Conservation (phyloP, 1,140 invertebrate genomes). For the Drosophila arizonae region DNA sequence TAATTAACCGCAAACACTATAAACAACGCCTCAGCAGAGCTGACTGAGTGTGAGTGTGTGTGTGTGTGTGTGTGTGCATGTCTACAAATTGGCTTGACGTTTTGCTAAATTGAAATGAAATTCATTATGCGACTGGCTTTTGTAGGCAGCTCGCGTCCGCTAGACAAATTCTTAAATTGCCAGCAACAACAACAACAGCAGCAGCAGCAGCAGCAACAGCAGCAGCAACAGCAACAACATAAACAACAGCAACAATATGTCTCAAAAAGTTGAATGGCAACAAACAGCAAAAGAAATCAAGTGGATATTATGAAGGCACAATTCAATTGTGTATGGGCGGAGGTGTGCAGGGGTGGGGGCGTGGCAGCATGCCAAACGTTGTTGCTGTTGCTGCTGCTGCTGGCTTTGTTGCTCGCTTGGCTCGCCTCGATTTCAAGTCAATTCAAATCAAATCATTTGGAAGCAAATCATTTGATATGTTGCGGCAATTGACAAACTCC, state of each 20-base stretch:
- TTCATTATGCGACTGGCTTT: slow-evolving; percentile 59
- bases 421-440: slow-evolving; percentile 70
- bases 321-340: not conserved
- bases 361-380: slow-evolving; percentile 4
- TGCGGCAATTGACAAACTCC: slow-evolving; percentile 66
- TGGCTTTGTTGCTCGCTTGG: not conserved
- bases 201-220: slow-evolving; percentile 9
- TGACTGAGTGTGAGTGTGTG: slow-evolving; percentile 2
- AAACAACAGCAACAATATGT: slow-evolving; percentile 56
- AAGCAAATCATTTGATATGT: slow-evolving; percentile 81
- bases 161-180: slow-evolving; percentile 56
- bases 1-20: slow-evolving; percentile 83
- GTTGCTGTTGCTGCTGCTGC: not conserved
- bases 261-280: slow-evolving; percentile 33
- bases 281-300: slow-evolving; percentile 59
- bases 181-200: slow-evolving; percentile 18
- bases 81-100: slow-evolving; percentile 72
- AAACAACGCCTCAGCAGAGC: slow-evolving; percentile 64
- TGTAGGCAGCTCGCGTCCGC: slow-evolving; percentile 32
- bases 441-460: slow-evolving; percentile 82
- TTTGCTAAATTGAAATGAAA: slow-evolving; percentile 74
- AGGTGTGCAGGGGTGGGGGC: not conserved
- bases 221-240: slow-evolving; percentile 9
- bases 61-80: slow-evolving; percentile 21
- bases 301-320: slow-evolving; percentile 56